phyloP scores from a whole-genome alignment of 2,113 vertebrate genomes.

The Engraulis encrasicolus region DNA sequence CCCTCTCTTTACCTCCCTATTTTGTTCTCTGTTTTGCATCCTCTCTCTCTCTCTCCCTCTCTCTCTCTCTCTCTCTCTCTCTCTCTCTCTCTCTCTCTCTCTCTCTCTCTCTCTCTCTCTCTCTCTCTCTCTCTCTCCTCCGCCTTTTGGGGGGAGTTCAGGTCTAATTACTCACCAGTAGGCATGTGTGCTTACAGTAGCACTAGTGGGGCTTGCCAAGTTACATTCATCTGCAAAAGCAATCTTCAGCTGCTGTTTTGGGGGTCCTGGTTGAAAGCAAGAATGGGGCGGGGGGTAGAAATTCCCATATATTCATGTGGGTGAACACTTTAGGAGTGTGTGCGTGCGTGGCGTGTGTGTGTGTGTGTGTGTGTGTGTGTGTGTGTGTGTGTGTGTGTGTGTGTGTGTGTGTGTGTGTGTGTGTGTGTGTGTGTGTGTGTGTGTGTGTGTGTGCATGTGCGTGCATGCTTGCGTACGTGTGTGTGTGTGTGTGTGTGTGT shows the following conservation, averaged over 20 bases:
- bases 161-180: constrained; percentile 69
- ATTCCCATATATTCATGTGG: constrained; percentile 19
- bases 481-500: background rate
- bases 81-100: constrained; percentile 28
- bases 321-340: constrained; percentile 28
- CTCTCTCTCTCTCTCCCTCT: background rate
- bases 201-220: constrained; percentile 66
- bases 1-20: constrained; percentile 21
- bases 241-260: constrained; percentile 40
- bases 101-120: constrained; percentile 21
- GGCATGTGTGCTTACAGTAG: constrained; percentile 64
- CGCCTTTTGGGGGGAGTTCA: constrained; percentile 65
- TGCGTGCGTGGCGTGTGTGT: background rate
- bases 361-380: background rate
- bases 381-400: constrained; percentile 13
- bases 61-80: constrained; percentile 16
- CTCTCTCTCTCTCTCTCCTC: background rate
- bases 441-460: background rate
- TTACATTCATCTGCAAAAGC: constrained; percentile 62
- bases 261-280: constrained; percentile 31
- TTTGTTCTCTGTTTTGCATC: constrained; percentile 29
- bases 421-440: constrained; percentile 16
- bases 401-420: background rate
- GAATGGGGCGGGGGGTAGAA: constrained; percentile 18
- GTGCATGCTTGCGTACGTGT: background rate